Evolutionary conservation across 2,797 vertebrate genomes (phyloP).

Genomic region (Sebastes taczanowskii): DNA sequence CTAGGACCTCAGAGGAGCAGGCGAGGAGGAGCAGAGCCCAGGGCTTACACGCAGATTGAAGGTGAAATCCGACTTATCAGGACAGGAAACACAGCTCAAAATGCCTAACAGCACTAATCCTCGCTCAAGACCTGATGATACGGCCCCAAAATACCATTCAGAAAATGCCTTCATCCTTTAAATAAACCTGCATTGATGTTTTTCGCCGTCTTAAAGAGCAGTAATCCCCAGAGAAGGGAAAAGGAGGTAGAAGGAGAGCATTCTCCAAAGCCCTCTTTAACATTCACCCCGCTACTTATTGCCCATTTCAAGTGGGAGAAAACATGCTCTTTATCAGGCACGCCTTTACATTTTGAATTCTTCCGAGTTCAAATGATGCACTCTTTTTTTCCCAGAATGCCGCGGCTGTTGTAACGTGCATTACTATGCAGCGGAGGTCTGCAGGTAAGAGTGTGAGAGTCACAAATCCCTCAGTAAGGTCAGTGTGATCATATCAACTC

Average conservation of each 20-base stretch:
- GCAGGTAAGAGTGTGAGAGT: constrained; percentile 42
- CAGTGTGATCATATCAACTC: constrained; percentile 27
- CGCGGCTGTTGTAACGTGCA: constrained; percentile 28
- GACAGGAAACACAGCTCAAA: constrained; percentile 82
- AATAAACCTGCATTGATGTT: constrained; percentile 84
- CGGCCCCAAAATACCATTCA: constrained; percentile 79
- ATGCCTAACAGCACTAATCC: constrained; percentile 83
- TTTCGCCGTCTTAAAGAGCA: constrained; percentile 79
- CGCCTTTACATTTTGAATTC: constrained; percentile 65
- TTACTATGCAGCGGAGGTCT: constrained; percentile 43
- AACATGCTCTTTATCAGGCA: constrained; percentile 70
- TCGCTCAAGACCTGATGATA: constrained; percentile 81
- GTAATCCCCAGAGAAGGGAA: constrained; percentile 76
- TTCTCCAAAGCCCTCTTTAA: constrained; percentile 80
- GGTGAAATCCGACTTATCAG: constrained; percentile 84
- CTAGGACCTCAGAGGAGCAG: constrained; percentile 76
- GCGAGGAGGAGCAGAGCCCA: constrained; percentile 78
- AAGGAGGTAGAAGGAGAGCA: constrained; percentile 65
- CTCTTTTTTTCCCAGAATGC: constrained; percentile 51
- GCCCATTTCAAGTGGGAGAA: constrained; percentile 73
- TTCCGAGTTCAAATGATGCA: constrained; percentile 70
- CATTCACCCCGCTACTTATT: constrained; percentile 79
- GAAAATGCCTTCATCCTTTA: constrained; percentile 84
- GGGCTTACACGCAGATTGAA: constrained; percentile 83
- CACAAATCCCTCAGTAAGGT: constrained; percentile 53